These are phyloP conservation scores for Promerops cafer DNA, from an alignment of 2,113 vertebrate species.

Conservation along the genomic window DNA sequence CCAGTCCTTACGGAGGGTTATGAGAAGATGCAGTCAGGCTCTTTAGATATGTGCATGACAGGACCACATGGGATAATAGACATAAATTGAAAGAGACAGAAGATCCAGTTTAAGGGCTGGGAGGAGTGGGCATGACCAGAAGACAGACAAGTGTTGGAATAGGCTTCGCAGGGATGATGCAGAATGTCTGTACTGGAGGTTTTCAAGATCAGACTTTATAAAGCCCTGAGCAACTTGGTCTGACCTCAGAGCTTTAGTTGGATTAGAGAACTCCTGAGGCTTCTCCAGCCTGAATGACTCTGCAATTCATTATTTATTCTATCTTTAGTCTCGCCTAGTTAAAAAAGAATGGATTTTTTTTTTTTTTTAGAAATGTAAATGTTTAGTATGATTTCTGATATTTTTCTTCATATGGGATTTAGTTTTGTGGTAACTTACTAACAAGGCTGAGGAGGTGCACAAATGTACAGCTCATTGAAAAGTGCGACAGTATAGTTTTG, in stretches of 20 bases:
- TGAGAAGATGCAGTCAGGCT: neutral
- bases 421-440: neutral
- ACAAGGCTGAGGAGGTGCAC: neutral
- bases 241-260: neutral
- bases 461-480: neutral
- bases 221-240: neutral
- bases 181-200: neutral
- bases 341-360: neutral
- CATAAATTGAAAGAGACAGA: neutral
- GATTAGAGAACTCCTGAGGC: neutral
- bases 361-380: neutral
- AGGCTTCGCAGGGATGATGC: neutral
- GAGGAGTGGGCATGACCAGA: neutral
- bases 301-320: neutral
- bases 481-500: neutral
- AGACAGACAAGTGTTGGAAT: neutral
- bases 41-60: neutral
- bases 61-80: neutral
- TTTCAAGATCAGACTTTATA: neutral
- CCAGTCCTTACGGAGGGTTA: neutral
- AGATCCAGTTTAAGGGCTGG: neutral
- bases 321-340: neutral
- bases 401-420: neutral
- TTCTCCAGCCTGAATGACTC: neutral
- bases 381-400: neutral